phyloP scores from a whole-genome alignment of 2,113 vertebrate species.

The Scolopax mira region DNA sequence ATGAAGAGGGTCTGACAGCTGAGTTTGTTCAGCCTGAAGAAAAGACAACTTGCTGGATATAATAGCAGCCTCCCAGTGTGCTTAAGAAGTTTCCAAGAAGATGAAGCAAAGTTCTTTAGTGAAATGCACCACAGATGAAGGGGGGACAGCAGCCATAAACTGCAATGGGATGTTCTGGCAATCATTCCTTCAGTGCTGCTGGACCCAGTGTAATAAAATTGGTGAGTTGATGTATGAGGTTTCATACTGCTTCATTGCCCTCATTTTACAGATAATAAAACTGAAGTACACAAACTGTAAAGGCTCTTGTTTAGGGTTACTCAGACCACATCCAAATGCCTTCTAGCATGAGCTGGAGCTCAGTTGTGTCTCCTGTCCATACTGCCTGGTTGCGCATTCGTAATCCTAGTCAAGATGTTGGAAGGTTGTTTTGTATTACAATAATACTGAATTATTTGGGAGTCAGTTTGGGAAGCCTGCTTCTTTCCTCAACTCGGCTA shows the following conservation, averaged over 20 bases:
- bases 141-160: neutral
- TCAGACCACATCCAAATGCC: neutral
- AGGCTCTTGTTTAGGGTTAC: neutral
- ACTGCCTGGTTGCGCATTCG: neutral
- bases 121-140: neutral
- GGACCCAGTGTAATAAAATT: neutral
- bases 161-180: neutral
- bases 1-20: neutral
- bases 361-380: neutral
- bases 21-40: neutral
- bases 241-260: neutral
- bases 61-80: neutral
- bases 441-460: neutral
- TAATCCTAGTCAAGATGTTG: neutral
- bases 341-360: neutral
- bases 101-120: neutral
- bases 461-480: neutral
- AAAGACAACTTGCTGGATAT: neutral
- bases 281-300: neutral
- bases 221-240: neutral
- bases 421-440: neutral
- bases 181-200: neutral
- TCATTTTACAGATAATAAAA: neutral
- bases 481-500: neutral
- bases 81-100: neutral